Evolutionary conservation across 2,888 invertebrate species (phyloP), one percentile per base, ranked within the genome.

Genomic region (Dione vanillae): DNA sequence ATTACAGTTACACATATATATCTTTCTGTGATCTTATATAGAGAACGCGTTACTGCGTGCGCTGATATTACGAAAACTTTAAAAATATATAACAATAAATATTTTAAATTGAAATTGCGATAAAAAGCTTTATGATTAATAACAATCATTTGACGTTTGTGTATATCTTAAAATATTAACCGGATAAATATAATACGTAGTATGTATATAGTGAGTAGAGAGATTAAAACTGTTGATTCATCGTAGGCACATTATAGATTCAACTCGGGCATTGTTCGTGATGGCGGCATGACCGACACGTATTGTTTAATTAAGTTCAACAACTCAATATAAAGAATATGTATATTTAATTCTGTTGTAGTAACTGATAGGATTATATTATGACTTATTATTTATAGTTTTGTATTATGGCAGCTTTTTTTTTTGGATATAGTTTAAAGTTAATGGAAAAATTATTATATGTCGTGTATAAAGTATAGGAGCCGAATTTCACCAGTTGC

Each of bases 191-290:
- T 8, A n/a, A n/a, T n/a, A n/a, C n/a, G n/a, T n/a, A n/a, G 8
- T 8, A 35, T 14, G 19, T 9, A 19, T 52, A 27, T 51, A 14
- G 20, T 35, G 14, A 27, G 27, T 14, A 27, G 3, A 14, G 14
- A 35, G 14, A 1, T 54, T 37, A 54, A 54, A 54, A 54, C 37
- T 54, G 37, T 54, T 54, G 54, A 54, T 35, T 54, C n/a, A 54
- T 5, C 3, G 54, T 37, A 27, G 27, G 27, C 5, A 37, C n/a
- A 37, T 54, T 35, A 54, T 16, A 54, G 54, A 37, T 54, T 54
- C 35, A 35, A 27, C n/a, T 35, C 27, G 35, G 35, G 9, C 35
- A 54, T 54, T 54, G 54, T 54, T 52, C 52, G 52, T n/a, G 54
- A 35, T 54, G 54, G 10, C n/a, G n/a, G 35, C 0, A 35, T n/a